These are phyloP conservation scores for Marmota flaviventris DNA, from an alignment of 2,113 vertebrate species.

Conservation along the genomic window DNA sequence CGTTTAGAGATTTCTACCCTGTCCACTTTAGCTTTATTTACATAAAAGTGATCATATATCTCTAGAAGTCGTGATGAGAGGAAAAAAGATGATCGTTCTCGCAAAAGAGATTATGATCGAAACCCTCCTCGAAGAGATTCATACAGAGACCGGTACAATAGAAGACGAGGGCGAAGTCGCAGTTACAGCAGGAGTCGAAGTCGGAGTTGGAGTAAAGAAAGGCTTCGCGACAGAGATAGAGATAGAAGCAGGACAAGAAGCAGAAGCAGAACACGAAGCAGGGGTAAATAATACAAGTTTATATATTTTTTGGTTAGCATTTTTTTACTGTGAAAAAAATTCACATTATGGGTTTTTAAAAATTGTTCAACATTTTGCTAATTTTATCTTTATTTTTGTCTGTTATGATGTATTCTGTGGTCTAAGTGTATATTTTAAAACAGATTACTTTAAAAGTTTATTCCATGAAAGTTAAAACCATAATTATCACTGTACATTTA, in stretches of 20 bases:
- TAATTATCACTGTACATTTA: neutral
- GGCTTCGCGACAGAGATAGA: constrained; percentile 93
- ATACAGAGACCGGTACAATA: constrained; percentile 97
- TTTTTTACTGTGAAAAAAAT: neutral
- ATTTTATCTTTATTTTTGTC: constrained; percentile 3
- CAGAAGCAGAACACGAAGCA: constrained; percentile 92
- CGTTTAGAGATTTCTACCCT: neutral
- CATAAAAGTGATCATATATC: constrained; percentile 39
- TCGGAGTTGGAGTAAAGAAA: constrained; percentile 97
- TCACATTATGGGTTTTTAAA: neutral
- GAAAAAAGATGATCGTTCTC: constrained; percentile 96
- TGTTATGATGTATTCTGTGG: neutral
- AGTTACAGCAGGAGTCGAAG: constrained; percentile 97
- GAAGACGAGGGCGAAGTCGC: constrained; percentile 95
- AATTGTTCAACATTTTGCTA: constrained; percentile 28
- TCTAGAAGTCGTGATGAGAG: constrained; percentile 96
- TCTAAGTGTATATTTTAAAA: neutral
- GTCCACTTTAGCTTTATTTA: constrained; percentile 30
- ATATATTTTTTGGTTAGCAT: neutral
- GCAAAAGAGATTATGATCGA: constrained; percentile 97
- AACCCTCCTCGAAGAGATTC: constrained; percentile 95
- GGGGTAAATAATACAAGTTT: constrained; percentile 85
- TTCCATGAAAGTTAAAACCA: neutral
- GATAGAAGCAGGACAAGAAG: constrained; percentile 92
- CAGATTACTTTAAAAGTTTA: neutral